These are phyloP conservation scores for Hyperoplus lanceolatus DNA, from an alignment of 2,797 vertebrate genomes.

Conservation along the genomic window DNA sequence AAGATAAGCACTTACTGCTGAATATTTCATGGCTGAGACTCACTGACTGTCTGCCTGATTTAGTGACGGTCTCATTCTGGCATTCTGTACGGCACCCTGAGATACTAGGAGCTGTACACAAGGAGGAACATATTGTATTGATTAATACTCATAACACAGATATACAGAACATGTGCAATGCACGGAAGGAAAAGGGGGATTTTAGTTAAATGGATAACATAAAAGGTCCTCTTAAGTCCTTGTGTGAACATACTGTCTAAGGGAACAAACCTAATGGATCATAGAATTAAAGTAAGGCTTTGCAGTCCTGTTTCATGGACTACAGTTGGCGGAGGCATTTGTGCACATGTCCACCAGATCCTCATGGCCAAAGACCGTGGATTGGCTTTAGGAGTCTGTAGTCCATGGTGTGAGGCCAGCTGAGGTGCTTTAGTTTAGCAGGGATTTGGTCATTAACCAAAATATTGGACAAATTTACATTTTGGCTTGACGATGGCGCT, in stretches of 20 bases:
- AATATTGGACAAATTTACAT: too few relatives aligned
- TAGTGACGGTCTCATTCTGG: constrained; percentile 61
- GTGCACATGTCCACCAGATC: too few relatives aligned
- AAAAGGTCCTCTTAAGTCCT: too few relatives aligned
- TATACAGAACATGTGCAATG: not conserved
- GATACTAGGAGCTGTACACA: constrained; percentile 16
- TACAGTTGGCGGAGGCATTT: too few relatives aligned
- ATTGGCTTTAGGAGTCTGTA: too few relatives aligned
- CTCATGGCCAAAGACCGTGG: too few relatives aligned
- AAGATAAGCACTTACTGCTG: constrained; percentile 74
- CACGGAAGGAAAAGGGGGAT: not conserved
- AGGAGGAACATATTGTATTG: not conserved
- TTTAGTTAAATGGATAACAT: not conserved
- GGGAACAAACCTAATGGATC: not conserved
- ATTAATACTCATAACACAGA: constrained; percentile 2
- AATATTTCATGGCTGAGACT: constrained; percentile 81
- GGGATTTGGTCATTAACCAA: too few relatives aligned
- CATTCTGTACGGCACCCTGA: constrained; percentile 13
- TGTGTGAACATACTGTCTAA: not conserved
- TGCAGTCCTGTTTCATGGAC: not conserved
- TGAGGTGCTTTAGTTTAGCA: not conserved
- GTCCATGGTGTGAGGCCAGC: too few relatives aligned
- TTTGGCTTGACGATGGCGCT: too few relatives aligned
- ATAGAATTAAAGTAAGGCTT: not conserved
- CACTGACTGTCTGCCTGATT: constrained; percentile 45